Evolutionary conservation across 2,797 vertebrate species (phyloP), one percentile per base, ranked within the genome.

Genomic region (Gila robusta): DNA sequence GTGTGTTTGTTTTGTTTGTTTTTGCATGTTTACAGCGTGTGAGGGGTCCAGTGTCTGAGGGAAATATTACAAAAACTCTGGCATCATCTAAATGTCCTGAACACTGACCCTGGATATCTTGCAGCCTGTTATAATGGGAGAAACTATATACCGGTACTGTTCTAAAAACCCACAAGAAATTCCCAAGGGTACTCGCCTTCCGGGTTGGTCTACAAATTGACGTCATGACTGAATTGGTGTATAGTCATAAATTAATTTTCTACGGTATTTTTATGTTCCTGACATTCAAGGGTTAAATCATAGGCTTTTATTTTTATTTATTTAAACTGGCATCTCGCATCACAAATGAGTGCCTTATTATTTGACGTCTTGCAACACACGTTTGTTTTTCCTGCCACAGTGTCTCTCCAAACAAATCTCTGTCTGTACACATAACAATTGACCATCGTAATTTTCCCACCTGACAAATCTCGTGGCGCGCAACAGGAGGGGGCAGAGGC

Each of bases 401-500:
- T 9, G 41, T 35, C 17, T 72, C 52, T n/a, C 16, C 32, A 41
- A 44, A 35, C 47, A 21, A 35, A 56, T 26, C 19, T 35, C 21
- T 37, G 28, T 23, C 49, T n/a, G 26, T 23, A 8, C 19, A 71
- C 47, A 28, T 26, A 8, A 69, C 52, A 35, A n/a, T 0, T 72
- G 35, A 49, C 66, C 39, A 80, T 76, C 79, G 78, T 71, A 77
- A 78, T 84, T 79, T 76, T 26, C 39, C 74, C 49, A 69, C 39
- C 52, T 79, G 70, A 41, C 52, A 59, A 70, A 77, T 66, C 49
- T 52, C 21, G 9, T 37, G 41, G 41, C 54, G 78, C 70, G 84
- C 84, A 86, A 86, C 84, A 86, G 84, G 84, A 86, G 84, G 77
- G 56, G 78, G 66, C 76, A 85, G 66, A 85, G 77, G 84, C 69